Evolutionary conservation across 1,140 invertebrate species (phyloP).

Genomic region (Latrodectus geometricus): DNA sequence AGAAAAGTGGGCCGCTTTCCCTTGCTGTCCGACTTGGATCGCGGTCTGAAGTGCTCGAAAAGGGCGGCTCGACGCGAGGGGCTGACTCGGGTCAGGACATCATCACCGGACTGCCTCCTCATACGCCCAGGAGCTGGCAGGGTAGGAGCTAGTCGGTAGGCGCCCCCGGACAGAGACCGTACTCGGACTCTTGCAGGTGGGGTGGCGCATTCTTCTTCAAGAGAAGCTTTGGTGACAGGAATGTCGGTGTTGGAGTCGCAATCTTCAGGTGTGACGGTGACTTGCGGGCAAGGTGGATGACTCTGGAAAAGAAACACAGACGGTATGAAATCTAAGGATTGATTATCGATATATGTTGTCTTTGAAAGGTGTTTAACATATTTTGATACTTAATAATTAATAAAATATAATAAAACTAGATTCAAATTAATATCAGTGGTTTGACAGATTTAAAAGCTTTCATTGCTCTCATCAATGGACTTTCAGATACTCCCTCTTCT

Average conservation of each 20-base stretch:
- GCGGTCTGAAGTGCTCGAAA: conserved; percentile 86
- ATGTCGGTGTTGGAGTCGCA: conserved; percentile 57
- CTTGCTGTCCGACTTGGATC: conserved; percentile 83
- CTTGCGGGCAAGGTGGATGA: conserved; percentile 68
- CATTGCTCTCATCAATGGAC: too few relatives aligned
- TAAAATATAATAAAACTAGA: too few relatives aligned
- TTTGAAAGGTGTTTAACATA: too few relatives aligned
- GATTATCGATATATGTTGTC: neutral
- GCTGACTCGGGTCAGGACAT: conserved; percentile 64
- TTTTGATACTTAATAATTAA: too few relatives aligned
- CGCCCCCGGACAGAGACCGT: conserved; percentile 63
- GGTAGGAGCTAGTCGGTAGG: conserved; percentile 58
- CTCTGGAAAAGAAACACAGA: conserved; percentile 68
- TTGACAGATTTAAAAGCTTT: too few relatives aligned
- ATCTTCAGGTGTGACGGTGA: conserved; percentile 69
- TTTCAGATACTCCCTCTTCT: too few relatives aligned
- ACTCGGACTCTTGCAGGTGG: conserved; percentile 64
- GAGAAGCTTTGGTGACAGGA: conserved; percentile 34
- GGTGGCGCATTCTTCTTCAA: conserved; percentile 60
- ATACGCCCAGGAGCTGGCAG: conserved; percentile 64
- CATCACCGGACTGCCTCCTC: conserved; percentile 73
- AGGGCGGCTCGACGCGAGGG: conserved; percentile 78
- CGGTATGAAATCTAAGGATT: neutral
- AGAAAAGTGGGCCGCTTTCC: conserved; percentile 78
- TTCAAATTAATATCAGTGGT: too few relatives aligned